Evolutionary conservation across 2,888 invertebrate species (phyloP).

Genomic region (Agriopis aurantiaria): DNA sequence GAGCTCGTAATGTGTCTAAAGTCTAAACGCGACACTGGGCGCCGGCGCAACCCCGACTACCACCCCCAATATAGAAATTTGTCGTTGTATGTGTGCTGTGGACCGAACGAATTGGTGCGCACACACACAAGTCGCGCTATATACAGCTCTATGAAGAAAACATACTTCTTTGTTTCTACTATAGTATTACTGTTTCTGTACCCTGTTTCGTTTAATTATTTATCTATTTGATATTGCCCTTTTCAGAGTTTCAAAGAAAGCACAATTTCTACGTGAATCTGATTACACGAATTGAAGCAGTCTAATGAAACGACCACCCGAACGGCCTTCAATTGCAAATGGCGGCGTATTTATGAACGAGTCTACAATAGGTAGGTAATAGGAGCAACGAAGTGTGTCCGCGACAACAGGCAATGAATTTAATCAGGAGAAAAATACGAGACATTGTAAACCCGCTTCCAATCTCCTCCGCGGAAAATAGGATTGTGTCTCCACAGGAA

Average conservation of each 20-base stretch:
- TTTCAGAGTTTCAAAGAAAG: not conserved
- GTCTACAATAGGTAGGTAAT: constrained; percentile 10
- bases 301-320: not conserved
- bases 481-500: not conserved
- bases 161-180: no score
- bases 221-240: not conserved
- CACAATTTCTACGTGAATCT: not conserved
- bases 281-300: constrained; percentile 2
- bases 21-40: no score
- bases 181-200: no score
- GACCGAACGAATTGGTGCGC: no score
- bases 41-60: no score
- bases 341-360: constrained; percentile 4
- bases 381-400: constrained; percentile 24
- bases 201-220: not conserved
- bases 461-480: constrained; percentile 19
- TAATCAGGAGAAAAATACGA: constrained; percentile 45
- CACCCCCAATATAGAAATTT: no score
- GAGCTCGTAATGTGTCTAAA: no score
- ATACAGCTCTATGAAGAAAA: no score
- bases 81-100: no score
- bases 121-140: no score
- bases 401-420: constrained; percentile 43
- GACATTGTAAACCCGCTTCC: constrained; percentile 37
- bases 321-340: constrained; percentile 12